Base-by-base conservation (phyloP, 1,140 invertebrate genomes). In the Tyrophagus putrescentiae region DNA sequence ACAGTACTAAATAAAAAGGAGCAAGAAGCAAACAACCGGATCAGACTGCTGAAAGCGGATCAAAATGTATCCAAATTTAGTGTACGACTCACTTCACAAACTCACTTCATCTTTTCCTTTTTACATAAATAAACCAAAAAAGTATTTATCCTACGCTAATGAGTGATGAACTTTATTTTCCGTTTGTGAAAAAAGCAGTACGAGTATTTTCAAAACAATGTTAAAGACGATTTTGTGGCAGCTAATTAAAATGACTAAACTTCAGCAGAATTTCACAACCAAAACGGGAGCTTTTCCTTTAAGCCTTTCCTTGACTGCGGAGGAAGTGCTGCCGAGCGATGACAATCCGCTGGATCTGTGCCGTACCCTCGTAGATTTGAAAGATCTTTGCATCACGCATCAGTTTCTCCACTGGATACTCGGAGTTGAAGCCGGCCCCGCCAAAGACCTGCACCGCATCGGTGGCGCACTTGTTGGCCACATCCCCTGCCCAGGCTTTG, bases 381-480 rank as follows among this genome's bases (percentile, higher is more conserved):
- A 69, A 97, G 68, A 98, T 98, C 75, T 98, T 98, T 6, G 94
- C 93, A 77, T 98, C 94, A 63, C 94, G 78, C 91, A 98, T 97
- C n/a, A 98, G 76, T 72, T 98, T 98, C 71, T 98, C 94, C 0
- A 95, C 94, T 1, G 94, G 94, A 75, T 98, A 98, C 61, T 98
- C 94, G 44, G 78, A 82, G 72, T 98, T 98, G 74, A 94, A 98
- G n/a, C 94, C 93, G 72, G 89, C 90, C 39, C 94, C 94, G 56
- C 94, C 94, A 74, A 95, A 96, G 50, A 97, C 80, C 79, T 80
- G 79, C 5, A 98, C 93, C 60, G 92, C 92, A 75, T 98, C 92
- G 16, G 87, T 77, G 11, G 94, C 93, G 68, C 82, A 81, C 74
- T 93, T 92, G 70, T 97, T 97, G n/a, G 93, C 94, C 52, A 93